These are phyloP conservation scores for Leucophenga varia DNA, from an alignment of 1,140 invertebrate genomes.

Conservation along the genomic window DNA sequence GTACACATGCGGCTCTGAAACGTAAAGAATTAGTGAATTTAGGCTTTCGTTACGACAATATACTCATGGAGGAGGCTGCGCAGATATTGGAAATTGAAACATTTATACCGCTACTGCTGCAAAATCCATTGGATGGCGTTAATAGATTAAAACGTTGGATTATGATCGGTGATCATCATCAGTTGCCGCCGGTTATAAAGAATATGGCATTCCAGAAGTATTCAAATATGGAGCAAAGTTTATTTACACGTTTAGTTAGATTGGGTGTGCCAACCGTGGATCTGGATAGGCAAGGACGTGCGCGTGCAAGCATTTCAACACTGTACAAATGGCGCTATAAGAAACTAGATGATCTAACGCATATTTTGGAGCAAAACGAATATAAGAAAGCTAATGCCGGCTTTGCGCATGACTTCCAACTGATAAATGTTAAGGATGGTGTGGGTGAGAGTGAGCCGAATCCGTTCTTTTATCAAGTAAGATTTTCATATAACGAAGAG, in stretches of 20 bases:
- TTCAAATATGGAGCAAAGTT: constrained; percentile 99
- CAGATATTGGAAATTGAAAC: constrained; percentile 99
- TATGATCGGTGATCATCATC: constrained; percentile 99
- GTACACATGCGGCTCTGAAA: constrained; percentile 98
- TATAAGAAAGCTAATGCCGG: constrained; percentile 91
- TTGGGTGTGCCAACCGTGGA: constrained; percentile 96
- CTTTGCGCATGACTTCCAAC: constrained; percentile 90
- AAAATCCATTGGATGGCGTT: constrained; percentile 95
- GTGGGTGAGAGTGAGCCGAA: constrained; percentile 98
- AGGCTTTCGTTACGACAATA: constrained; percentile 98
- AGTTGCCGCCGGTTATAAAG: constrained; percentile 98
- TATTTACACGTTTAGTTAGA: constrained; percentile 95
- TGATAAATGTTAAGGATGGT: constrained; percentile 96
- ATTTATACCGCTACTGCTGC: constrained; percentile 95
- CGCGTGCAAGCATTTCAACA: constrained; percentile 77
- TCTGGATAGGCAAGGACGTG: constrained; percentile 95
- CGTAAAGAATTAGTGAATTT: constrained; percentile 94
- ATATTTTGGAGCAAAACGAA: constrained; percentile 80
- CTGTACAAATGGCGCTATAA: constrained; percentile 99
- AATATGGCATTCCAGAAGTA: constrained; percentile 99
- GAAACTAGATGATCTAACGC: constrained; percentile 86
- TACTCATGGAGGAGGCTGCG: constrained; percentile 98
- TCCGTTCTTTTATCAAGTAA: constrained; percentile 95
- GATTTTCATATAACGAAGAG: background rate
- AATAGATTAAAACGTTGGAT: constrained; percentile 99